Percentiles rank a stretch among this genome's conserved stretches.
phyloP scores from a whole-genome alignment of 2,113 vertebrate species.

The Oncorhynchus mykiss region DNA sequence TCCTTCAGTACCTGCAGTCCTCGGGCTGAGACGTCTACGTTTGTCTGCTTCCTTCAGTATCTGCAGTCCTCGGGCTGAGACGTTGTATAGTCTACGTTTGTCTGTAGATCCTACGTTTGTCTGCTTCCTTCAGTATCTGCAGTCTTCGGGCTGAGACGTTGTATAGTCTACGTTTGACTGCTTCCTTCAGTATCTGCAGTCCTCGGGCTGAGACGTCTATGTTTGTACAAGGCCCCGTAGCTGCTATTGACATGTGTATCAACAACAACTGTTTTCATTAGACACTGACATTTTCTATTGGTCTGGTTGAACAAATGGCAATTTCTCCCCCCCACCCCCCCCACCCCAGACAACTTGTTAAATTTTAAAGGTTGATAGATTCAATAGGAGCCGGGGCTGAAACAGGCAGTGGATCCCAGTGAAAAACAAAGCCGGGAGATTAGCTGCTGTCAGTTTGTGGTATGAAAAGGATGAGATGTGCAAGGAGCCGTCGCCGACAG shows the following conservation, averaged over 20 bases:
- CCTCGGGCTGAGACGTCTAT: background rate
- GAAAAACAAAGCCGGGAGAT: slow-evolving; percentile 73
- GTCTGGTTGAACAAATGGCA: slow-evolving; percentile 79
- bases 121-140: no score
- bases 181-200: no score
- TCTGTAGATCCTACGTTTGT: no score
- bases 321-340: slow-evolving; percentile 51
- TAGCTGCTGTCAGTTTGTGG: slow-evolving; percentile 68
- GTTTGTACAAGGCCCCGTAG: background rate
- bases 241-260: slow-evolving; percentile 57
- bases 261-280: slow-evolving; percentile 69
- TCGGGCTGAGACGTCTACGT: no score
- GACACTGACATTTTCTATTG: slow-evolving; percentile 80
- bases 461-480: slow-evolving; percentile 51
- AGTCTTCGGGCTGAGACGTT: no score
- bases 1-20: no score
- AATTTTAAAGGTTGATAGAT: slow-evolving; percentile 85
- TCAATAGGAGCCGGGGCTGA: slow-evolving; percentile 62
- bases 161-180: no score
- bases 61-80: no score
- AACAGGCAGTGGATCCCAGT: slow-evolving; percentile 69
- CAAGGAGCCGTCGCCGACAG: slow-evolving; percentile 30
- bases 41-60: no score
- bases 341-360: slow-evolving; percentile 80
- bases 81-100: no score